Base-by-base conservation (phyloP, 2,113 vertebrate genomes). In the Xenopus laevis region DNA sequence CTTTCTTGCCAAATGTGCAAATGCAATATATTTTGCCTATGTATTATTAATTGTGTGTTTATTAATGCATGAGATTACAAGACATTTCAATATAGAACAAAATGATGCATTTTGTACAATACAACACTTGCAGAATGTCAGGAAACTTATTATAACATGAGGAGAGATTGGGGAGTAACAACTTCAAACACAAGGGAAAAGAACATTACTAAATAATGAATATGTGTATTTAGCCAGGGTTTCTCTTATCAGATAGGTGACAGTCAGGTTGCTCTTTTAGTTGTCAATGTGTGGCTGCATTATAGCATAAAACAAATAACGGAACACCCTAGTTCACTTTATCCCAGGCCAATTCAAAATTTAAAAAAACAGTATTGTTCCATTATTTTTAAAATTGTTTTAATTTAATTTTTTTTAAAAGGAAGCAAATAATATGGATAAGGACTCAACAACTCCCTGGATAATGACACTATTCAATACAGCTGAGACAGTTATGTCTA, bases 101-200 rank as follows among this genome's bases (percentile, higher is more conserved):
- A 76, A 76, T 76, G 73, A 76, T 69, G 66, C 66, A 69, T 76
- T 76, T 76, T 76, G 73, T 76, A 69, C 73, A 59, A 76, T 76
- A 69, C 73, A 76, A 69, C 58, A 69, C 65, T 46, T 21, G 66
- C 66, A 69, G 66, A 76, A 69, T 68, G 73, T 76, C 58, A 69
- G 59, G 66, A 30, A 76, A 55, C 72, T 76, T 76, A 68, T 63
- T 76, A 69, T 69, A 76, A 76, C 66, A 69, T 63, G 73, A 76
- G 73, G 59, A 63, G 59, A 20, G 53, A 33, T 3, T 10, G 44
- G 18, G 57, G 55, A 60, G 5, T 27, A 20, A 46, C 45, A 40
- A 53, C 40, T 45, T 61, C 20, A 68, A 72, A 61, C 62, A 45
- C 50, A 68, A 58, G 65, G 73, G 57, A 68, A 17, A 62, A 52